phyloP scores from a whole-genome alignment of 2,113 vertebrate genomes.

The Rostratula benghalensis region DNA sequence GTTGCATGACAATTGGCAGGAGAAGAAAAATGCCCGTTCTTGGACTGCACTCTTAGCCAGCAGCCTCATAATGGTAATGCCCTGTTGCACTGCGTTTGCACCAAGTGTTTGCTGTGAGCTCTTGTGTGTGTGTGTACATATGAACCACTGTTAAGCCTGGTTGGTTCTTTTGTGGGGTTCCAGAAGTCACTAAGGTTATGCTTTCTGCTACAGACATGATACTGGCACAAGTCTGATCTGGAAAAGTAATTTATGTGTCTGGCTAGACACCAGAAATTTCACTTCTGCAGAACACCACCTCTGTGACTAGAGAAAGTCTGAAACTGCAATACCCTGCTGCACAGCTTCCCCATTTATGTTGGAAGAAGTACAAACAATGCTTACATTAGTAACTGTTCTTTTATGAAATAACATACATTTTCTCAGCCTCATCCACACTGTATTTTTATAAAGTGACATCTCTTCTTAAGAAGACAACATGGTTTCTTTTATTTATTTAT shows the following conservation, averaged over 20 bases:
- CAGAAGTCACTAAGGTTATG: not conserved
- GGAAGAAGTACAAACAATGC: not conserved
- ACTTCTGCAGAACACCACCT: not conserved
- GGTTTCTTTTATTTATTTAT: not conserved
- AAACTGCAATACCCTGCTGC: not conserved
- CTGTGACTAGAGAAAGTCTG: not conserved
- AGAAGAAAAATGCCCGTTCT: conserved; percentile 79
- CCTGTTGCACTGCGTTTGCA: accelerated
- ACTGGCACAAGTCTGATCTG: not conserved
- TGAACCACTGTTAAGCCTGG: accelerated
- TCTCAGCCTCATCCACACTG: not conserved
- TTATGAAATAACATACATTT: not conserved
- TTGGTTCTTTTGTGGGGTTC: not conserved
- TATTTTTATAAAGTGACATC: not conserved
- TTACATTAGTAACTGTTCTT: not conserved
- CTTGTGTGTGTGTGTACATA: no score
- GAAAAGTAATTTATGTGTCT: not conserved
- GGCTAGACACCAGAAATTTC: not conserved
- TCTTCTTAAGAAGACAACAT: not conserved
- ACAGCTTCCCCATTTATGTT: not conserved
- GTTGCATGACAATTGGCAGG: conserved; percentile 60
- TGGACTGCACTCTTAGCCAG: conserved; percentile 82
- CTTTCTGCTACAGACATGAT: not conserved
- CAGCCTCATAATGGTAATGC: conserved; percentile 82
- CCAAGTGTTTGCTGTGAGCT: not conserved